These are phyloP conservation scores for Carabus problematicus DNA, from an alignment of 2,888 invertebrate species.

Conservation along the genomic window DNA sequence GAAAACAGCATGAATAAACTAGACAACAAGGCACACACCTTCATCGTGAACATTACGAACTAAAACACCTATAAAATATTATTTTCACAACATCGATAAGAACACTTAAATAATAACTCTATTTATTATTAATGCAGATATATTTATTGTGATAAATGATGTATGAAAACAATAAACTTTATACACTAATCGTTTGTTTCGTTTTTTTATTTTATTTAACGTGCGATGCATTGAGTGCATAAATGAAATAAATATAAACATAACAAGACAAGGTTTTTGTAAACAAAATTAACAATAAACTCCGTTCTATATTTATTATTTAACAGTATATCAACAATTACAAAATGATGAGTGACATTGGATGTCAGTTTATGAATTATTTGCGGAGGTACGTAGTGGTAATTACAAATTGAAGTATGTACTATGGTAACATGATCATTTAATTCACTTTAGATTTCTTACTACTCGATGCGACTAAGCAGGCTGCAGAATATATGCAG, in stretches of 20 bases:
- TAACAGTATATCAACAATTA: slow-evolving; percentile 31
- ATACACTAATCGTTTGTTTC: slow-evolving; percentile 18
- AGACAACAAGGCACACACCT: slow-evolving; percentile 20
- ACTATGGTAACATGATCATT: slow-evolving; percentile 11
- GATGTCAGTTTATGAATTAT: slow-evolving; percentile 26
- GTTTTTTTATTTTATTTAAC: background rate
- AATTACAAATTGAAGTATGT: slow-evolving; percentile 20
- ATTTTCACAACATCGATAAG: slow-evolving; percentile 40
- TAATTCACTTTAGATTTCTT: slow-evolving; percentile 49
- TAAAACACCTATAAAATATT: slow-evolving; percentile 31
- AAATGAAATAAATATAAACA: background rate
- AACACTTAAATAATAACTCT: slow-evolving; percentile 30
- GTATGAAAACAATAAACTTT: slow-evolving; percentile 37
- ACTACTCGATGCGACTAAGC: slow-evolving; percentile 58
- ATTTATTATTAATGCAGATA: slow-evolving; percentile 38
- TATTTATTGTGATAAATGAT: slow-evolving; percentile 40
- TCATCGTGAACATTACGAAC: slow-evolving; percentile 16
- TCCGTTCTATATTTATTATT: background rate
- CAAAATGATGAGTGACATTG: slow-evolving; percentile 35
- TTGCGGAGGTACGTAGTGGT: slow-evolving; percentile 31
- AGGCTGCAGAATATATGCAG: slow-evolving; percentile 68
- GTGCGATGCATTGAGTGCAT: background rate
- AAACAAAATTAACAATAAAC: background rate
- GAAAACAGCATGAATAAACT: slow-evolving; percentile 9
- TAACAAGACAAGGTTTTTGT: background rate